Conservation (phyloP, 2,797 vertebrate species). For the Pseudotriccus pelzelni region DNA sequence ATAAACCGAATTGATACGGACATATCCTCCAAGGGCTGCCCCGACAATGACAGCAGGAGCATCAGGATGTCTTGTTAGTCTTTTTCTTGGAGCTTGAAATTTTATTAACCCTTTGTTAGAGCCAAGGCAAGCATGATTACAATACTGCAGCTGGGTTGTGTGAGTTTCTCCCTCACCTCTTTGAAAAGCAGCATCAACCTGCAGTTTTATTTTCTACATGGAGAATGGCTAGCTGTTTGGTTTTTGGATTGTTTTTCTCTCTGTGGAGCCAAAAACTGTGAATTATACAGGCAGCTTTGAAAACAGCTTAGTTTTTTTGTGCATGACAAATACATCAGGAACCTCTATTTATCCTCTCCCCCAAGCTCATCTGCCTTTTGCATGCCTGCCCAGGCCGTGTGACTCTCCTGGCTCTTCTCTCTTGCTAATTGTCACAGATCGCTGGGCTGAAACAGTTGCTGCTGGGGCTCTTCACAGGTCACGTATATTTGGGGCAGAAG, state of each 20-base stretch:
- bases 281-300: neutral
- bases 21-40: slow-evolving; percentile 74
- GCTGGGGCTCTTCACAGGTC: neutral
- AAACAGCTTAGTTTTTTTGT: neutral
- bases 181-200: neutral
- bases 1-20: slow-evolving; percentile 74
- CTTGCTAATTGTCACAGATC: neutral
- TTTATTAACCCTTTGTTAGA: slow-evolving; percentile 74
- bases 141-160: neutral
- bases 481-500: neutral
- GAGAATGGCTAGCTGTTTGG: neutral
- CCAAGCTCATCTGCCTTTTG: neutral
- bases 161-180: neutral
- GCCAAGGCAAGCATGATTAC: neutral
- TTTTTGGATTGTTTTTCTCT: neutral
- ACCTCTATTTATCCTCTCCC: neutral
- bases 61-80: slow-evolving; percentile 74
- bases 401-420: neutral
- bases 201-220: neutral
- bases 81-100: slow-evolving; percentile 40
- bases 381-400: neutral
- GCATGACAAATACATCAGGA: neutral
- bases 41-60: slow-evolving; percentile 71
- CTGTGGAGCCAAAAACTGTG: neutral
- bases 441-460: neutral